Evolutionary conservation across 2,888 invertebrate genomes (phyloP).

Genomic region (Hydriomena furcata): DNA sequence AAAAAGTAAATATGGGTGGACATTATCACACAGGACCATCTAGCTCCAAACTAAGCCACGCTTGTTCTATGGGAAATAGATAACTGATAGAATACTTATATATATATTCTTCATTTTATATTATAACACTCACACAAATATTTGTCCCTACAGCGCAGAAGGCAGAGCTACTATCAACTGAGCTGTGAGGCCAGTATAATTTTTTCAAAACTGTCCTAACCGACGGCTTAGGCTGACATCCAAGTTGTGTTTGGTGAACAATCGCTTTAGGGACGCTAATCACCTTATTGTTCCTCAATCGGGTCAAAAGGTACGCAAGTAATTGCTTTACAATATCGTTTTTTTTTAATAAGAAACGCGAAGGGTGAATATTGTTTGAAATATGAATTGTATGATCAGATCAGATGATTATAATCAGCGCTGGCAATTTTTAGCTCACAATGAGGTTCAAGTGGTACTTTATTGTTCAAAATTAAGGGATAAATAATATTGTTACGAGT

Average conservation of each 20-base stretch:
- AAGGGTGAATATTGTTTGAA: slow-evolving; percentile 26
- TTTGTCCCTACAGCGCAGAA: too few relatives aligned
- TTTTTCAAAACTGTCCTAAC: slow-evolving; percentile 5
- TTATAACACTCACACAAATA: too few relatives aligned
- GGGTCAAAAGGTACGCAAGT: slow-evolving; percentile 47
- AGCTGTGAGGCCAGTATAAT: too few relatives aligned
- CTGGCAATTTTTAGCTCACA: slow-evolving; percentile 20
- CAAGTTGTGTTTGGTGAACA: not conserved
- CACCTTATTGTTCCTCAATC: slow-evolving; percentile 59
- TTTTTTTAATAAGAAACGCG: slow-evolving; percentile 23
- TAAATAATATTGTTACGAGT: too few relatives aligned
- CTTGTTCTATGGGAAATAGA: too few relatives aligned
- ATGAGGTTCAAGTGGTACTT: slow-evolving; percentile 3
- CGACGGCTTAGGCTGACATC: not conserved
- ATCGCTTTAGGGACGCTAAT: slow-evolving; percentile 59
- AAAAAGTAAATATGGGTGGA: too few relatives aligned
- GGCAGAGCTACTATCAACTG: too few relatives aligned
- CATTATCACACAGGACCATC: too few relatives aligned
- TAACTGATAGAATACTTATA: too few relatives aligned
- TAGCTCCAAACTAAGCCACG: too few relatives aligned
- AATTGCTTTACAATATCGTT: slow-evolving; percentile 33
- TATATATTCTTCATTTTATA: too few relatives aligned
- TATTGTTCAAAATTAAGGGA: not conserved
- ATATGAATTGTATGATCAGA: slow-evolving; percentile 24
- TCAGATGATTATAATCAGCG: slow-evolving; percentile 20